Evolutionary conservation across 92 coral and sea anemone genomes (phyloP).

Genomic region (Siderastrea radians): DNA sequence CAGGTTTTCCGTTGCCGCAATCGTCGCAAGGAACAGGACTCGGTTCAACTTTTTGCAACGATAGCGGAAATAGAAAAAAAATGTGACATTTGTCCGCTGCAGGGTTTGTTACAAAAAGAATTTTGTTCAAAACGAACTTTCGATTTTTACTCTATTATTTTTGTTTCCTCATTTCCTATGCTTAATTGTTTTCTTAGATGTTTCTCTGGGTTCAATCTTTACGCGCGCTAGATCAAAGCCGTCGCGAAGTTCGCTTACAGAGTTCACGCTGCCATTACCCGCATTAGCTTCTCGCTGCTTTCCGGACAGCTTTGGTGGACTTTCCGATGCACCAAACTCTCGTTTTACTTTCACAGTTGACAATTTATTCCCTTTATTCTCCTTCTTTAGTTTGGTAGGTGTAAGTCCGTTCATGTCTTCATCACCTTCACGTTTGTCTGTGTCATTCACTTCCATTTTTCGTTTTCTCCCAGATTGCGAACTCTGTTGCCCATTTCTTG

Average conservation of each 20-base stretch:
- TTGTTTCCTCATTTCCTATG: not conserved
- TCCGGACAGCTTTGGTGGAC: not conserved
- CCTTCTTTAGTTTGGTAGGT: not conserved
- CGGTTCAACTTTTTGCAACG: too few relatives aligned
- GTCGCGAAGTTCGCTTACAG: not conserved
- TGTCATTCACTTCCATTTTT: not conserved
- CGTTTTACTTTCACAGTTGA: not conserved
- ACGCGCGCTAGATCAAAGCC: constrained; percentile 7
- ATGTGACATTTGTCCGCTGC: too few relatives aligned
- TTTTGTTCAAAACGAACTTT: too few relatives aligned
- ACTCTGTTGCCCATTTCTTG: not conserved
- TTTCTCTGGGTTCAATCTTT: not conserved
- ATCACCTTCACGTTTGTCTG: not conserved
- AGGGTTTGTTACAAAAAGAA: too few relatives aligned
- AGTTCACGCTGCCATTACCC: too few relatives aligned
- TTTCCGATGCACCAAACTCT: not conserved
- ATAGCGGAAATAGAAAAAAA: too few relatives aligned
- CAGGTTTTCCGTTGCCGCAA: too few relatives aligned
- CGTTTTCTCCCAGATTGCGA: not conserved
- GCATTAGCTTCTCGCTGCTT: not conserved
- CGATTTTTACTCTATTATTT: not conserved
- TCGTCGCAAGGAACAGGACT: too few relatives aligned
- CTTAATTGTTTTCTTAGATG: constrained; percentile 15
- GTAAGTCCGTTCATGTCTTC: not conserved
- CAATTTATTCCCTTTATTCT: not conserved